Evolutionary conservation across 2,888 invertebrate species (phyloP), one percentile per base, ranked within the genome.

Genomic region (Stenoptilia bipunctidactyla): DNA sequence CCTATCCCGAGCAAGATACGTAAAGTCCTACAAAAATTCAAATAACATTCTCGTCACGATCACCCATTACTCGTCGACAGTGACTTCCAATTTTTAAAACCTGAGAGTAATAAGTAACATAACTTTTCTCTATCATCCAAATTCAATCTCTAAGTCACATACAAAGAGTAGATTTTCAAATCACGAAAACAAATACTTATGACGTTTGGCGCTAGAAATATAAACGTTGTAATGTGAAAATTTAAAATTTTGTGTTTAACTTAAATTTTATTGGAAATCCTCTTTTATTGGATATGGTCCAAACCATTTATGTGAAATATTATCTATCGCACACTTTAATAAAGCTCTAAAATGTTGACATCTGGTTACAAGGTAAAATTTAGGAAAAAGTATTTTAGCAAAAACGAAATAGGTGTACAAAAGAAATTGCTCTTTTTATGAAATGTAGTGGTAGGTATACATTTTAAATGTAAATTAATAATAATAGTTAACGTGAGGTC

Each of bases 241-340:
- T 79, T 80, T 77, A 55, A 79, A 80, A 80, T 79, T 77, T 80
- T 60, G 70, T 73, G 70, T 77, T 70, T 77, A 82, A 80, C 79
- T 82, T 80, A 80, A 74, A 71, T 80, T 82, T 80, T 77, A 80
- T 80, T 76, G 67, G 64, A 52, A 64, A 59, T 61, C 62, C 64
- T 66, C 66, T 73, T 77, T 72, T 72, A 71, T 72, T 74, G 64
- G 64, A 53, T 49, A 45, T 45, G 43, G 55, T 54, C 58, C 59
- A 63, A 63, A 61, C 47, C 46, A 51, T 52, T 56, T 44, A 42
- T 43, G 46, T 47, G 49, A 46, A 30, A 30, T 12, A 12, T 30
- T 30, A 30, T 20, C 20, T 20, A 5, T 20, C 8, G 8, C 20
- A 8, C 8, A 20, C 20, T 20, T 3, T 20, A 20, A 20, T 20